Evolutionary conservation across 2,797 vertebrate species (phyloP).

Genomic region (Falco concolor): DNA sequence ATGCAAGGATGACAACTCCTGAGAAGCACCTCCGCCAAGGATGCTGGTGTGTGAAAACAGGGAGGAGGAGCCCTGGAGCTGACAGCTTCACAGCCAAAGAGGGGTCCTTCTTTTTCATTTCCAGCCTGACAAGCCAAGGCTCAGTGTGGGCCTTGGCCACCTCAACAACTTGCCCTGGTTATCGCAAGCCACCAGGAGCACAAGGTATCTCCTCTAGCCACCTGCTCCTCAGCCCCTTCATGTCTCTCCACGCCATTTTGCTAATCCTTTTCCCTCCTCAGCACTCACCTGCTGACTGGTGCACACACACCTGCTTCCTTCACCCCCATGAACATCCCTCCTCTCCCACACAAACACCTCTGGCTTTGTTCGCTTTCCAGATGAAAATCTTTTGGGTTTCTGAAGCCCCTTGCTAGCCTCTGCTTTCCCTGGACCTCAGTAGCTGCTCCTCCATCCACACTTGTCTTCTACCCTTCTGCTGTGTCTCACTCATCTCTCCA

Average conservation of each 20-base stretch:
- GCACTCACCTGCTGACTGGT: neutral
- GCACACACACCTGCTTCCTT: neutral
- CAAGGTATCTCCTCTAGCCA: neutral
- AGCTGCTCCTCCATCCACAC: fast-evolving
- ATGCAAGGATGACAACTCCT: fast-evolving
- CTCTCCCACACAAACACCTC: neutral
- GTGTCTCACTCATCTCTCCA: neutral
- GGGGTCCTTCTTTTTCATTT: neutral
- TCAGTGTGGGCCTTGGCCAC: neutral
- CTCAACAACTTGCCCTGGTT: neutral
- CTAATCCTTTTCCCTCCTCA: neutral
- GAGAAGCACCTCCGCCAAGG: neutral
- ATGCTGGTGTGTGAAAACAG: fast-evolving
- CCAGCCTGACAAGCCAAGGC: neutral
- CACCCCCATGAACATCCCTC: neutral
- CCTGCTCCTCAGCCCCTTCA: neutral
- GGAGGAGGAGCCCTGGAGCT: neutral
- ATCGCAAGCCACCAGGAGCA: fast-evolving
- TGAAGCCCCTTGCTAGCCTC: neutral
- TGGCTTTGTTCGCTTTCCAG: neutral
- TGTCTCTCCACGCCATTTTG: neutral
- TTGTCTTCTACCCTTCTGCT: neutral
- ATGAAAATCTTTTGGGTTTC: neutral
- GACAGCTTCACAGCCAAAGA: neutral
- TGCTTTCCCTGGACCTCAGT: neutral